Evolutionary conservation across 1,140 invertebrate species (phyloP).

Genomic region (Drepana arcuata): DNA sequence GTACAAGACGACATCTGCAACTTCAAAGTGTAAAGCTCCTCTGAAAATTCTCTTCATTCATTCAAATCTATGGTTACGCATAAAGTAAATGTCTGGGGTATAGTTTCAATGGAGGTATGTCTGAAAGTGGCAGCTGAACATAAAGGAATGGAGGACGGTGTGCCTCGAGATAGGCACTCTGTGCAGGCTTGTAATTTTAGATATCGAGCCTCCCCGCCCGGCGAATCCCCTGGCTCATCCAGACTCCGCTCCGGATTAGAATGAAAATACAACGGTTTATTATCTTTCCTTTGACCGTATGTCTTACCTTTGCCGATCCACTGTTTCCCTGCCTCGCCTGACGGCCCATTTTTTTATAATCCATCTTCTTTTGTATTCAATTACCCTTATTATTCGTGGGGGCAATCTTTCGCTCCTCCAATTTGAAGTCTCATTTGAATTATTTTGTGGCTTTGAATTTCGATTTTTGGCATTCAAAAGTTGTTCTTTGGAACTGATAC

Average conservation of each 20-base stretch:
- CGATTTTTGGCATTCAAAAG: too few species aligned
- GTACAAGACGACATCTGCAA: constrained; percentile 11
- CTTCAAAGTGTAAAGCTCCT: constrained; percentile 5
- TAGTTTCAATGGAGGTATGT: constrained; percentile 45
- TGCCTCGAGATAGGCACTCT: constrained; percentile 52
- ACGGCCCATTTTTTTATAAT: constrained; percentile 19
- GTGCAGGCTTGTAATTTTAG: constrained; percentile 64
- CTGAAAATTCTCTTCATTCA: constrained; percentile 9
- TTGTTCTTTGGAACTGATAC: too few species aligned
- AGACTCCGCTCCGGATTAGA: constrained; percentile 53
- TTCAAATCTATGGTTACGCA: constrained; percentile 33
- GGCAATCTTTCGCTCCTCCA: neutral
- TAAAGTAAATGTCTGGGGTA: constrained; percentile 30
- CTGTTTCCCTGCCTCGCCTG: constrained; percentile 22
- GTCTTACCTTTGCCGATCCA: constrained; percentile 44
- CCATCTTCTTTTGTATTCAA: constrained; percentile 20
- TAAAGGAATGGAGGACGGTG: constrained; percentile 50
- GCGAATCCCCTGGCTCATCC: constrained; percentile 40
- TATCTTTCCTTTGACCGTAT: constrained; percentile 61
- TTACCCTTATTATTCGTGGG: constrained; percentile 10
- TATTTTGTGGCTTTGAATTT: too few species aligned
- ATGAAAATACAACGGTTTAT: constrained; percentile 67
- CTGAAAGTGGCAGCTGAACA: constrained; percentile 55
- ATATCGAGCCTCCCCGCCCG: constrained; percentile 48
- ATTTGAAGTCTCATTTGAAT: neutral